phyloP scores from a whole-genome alignment of 2,888 invertebrate species.

The Acanthosepion pharaonis region DNA sequence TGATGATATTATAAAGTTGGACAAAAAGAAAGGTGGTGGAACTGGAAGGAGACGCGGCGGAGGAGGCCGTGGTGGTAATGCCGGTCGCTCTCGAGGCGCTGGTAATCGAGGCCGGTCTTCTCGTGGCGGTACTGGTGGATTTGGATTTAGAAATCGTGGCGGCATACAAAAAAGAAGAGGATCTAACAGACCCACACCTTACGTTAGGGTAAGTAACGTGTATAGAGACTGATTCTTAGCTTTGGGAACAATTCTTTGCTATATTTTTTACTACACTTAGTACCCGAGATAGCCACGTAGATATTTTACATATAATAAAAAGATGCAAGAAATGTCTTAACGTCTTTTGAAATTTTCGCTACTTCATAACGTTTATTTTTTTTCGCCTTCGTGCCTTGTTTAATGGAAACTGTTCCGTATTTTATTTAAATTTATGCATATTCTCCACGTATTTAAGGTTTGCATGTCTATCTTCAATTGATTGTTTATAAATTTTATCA shows the following conservation, averaged over 20 bases:
- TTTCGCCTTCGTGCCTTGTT: too few species aligned
- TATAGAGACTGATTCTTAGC: too few species aligned
- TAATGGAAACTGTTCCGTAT: neutral
- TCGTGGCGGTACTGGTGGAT: slow-evolving; percentile 58
- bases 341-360: neutral
- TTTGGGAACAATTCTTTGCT: neutral
- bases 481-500: too few species aligned
- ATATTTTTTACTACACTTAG: neutral
- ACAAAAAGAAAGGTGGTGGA: slow-evolving; percentile 80
- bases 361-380: neutral
- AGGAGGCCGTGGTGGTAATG: slow-evolving; percentile 73
- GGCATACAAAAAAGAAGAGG: slow-evolving; percentile 75
- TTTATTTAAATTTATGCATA: neutral
- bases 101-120: slow-evolving; percentile 73
- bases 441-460: neutral
- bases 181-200: slow-evolving; percentile 77
- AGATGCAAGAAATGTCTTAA: neutral
- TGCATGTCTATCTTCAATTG: too few species aligned
- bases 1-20: slow-evolving; percentile 92
- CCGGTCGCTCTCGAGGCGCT: slow-evolving; percentile 72
- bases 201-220: slow-evolving; percentile 80
- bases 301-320: neutral
- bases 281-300: neutral
- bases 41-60: slow-evolving; percentile 77
- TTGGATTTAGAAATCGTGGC: slow-evolving; percentile 74